Evolutionary conservation across 1,140 invertebrate species (phyloP).

Genomic region (Saxidomus purpurata): DNA sequence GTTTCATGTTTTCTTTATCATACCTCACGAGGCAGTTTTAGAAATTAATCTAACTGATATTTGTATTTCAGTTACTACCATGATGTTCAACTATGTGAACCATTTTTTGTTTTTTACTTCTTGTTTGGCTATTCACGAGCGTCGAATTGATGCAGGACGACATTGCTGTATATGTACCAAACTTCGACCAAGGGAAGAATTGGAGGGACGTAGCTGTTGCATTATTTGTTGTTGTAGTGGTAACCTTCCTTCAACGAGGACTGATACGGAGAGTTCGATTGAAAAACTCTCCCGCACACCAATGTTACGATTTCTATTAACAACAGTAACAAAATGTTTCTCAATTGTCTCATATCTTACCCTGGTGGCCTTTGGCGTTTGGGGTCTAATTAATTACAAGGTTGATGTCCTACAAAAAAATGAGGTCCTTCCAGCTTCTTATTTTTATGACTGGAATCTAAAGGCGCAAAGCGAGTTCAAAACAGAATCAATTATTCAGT

Average conservation of each 20-base stretch:
- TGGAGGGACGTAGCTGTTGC: not conserved
- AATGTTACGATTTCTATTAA: not conserved
- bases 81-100: not conserved
- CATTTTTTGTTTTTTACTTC: not conserved
- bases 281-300: not conserved
- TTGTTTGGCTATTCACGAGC: slow-evolving; percentile 1
- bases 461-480: not conserved
- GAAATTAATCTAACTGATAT: too few relatives aligned
- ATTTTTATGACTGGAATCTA: not conserved
- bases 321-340: not conserved
- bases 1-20: too few relatives aligned
- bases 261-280: not conserved
- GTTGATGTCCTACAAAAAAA: not conserved
- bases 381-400: not conserved
- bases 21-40: too few relatives aligned
- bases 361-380: not conserved
- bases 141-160: not conserved
- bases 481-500: not conserved
- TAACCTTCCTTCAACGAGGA: not conserved
- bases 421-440: not conserved
- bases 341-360: not conserved
- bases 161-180: slow-evolving; percentile 10
- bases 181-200: not conserved
- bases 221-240: slow-evolving; percentile 16
- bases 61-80: not conserved